These are phyloP conservation scores for Ciconia boyciana DNA, from an alignment of 2,113 vertebrate species.

Conservation along the genomic window DNA sequence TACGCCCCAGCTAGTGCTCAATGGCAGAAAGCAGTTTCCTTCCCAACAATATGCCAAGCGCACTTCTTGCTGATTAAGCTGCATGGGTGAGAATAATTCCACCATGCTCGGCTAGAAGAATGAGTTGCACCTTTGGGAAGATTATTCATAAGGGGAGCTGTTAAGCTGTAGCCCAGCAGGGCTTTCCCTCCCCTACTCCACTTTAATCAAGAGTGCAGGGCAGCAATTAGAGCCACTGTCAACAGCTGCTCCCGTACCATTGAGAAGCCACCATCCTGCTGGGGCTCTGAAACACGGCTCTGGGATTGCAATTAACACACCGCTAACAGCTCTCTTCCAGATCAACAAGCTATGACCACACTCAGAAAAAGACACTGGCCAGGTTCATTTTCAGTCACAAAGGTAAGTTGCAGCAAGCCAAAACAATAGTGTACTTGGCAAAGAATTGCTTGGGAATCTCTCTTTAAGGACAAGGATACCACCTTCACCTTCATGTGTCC, in stretches of 20 bases:
- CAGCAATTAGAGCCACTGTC: constrained; percentile 35
- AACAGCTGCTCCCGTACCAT: constrained; percentile 14
- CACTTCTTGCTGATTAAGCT: neutral
- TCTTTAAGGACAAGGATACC: neutral
- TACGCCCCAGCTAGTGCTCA: neutral
- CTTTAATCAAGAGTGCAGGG: constrained; percentile 25
- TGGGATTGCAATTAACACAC: constrained; percentile 15
- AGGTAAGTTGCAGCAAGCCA: neutral
- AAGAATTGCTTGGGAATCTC: neutral
- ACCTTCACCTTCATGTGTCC: accelerated
- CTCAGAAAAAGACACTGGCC: neutral
- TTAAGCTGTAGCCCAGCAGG: constrained; percentile 55
- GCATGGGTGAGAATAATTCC: constrained; percentile 4
- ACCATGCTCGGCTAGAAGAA: neutral
- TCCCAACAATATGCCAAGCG: neutral
- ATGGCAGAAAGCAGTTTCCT: neutral
- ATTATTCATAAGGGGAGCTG: constrained; percentile 25
- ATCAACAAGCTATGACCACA: neutral
- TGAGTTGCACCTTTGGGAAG: neutral
- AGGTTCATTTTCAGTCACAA: neutral
- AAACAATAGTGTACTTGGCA: neutral
- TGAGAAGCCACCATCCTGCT: constrained; percentile 34
- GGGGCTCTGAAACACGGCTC: neutral
- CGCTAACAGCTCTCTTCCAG: neutral
- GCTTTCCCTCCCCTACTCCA: neutral